Evolutionary conservation across 92 coral and sea anemone genomes (phyloP).

Genomic region (Porites rus): DNA sequence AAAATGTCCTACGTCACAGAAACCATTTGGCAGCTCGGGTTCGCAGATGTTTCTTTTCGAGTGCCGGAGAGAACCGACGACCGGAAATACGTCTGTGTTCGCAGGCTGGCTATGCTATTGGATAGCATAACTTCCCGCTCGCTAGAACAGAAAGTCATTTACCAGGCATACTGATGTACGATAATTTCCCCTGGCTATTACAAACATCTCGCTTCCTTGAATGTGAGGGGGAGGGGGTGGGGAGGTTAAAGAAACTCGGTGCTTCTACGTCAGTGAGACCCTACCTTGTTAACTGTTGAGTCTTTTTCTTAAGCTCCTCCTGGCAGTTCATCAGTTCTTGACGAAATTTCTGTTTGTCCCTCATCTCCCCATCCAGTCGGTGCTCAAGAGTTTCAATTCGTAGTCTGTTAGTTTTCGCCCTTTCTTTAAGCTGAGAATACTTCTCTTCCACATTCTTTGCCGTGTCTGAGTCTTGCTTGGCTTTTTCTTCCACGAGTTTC

Average conservation of each 20-base stretch:
- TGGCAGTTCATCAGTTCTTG: conserved; percentile 72
- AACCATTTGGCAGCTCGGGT: too few relatives aligned
- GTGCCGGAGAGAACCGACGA: too few relatives aligned
- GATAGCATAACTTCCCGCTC: too few relatives aligned
- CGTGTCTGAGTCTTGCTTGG: conserved; percentile 48
- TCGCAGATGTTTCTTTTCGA: too few relatives aligned
- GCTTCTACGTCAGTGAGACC: neutral
- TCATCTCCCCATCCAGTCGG: conserved; percentile 77
- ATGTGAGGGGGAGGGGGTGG: neutral
- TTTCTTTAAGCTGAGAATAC: conserved; percentile 46
- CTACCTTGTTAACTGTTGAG: conserved; percentile 36
- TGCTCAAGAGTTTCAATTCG: conserved; percentile 78
- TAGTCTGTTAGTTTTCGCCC: conserved; percentile 39
- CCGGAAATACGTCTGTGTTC: too few relatives aligned
- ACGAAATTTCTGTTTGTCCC: conserved; percentile 72
- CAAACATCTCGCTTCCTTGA: too few relatives aligned
- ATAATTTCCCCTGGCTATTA: too few relatives aligned
- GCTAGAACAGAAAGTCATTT: too few relatives aligned
- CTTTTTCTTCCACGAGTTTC: conserved; percentile 70
- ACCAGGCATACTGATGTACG: too few relatives aligned
- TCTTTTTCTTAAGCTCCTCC: conserved; percentile 89
- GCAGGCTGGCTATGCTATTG: too few relatives aligned
- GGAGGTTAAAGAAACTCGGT: neutral
- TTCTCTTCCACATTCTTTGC: conserved; percentile 62
- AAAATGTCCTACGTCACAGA: too few relatives aligned